Base-by-base conservation (phyloP, 2,888 invertebrate species). In the Thereva unica region DNA sequence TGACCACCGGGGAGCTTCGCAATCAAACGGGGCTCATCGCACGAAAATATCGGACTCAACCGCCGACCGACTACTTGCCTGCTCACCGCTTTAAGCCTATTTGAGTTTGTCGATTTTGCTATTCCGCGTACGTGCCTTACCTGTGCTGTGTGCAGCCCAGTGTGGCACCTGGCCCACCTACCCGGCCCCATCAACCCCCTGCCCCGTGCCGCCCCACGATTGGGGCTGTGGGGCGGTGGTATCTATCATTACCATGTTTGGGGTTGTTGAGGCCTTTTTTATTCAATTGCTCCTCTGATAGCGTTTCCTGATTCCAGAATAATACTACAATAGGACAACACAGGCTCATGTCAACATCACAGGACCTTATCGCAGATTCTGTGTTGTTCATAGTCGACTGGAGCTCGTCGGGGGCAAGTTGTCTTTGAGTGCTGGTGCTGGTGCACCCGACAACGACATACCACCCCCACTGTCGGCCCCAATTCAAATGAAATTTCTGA, bases 181-280 rank as follows among this genome's bases (percentile, higher is more conserved):
- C n/a, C n/a, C n/a, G n/a, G n/a, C n/a, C n/a, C n/a, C n/a, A n/a
- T n/a, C n/a, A n/a, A n/a, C 37, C 37, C 35, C 47, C 12, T 47
- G 37, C 44, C n/a, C n/a, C 4, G 10, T 35, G 10, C 10, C 57
- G 7, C 35, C 42, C 35, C 42, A 6, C 35, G 34, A 23, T 41
- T 55, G 23, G 5, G 55, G n/a, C n/a, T 8, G 47, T 47, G 23
- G 7, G 59, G 44, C 6, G 38, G 12, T 49, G 49, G 34, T 50
- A 50, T 61, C 61, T 61, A 61, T 61, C 61, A 61, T 61, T 61
- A 41, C 61, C 40, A 23, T 40, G 50, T 61, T 61, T 50, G 23
- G 35, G 38, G 50, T 8, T 50, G 41, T 61, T 61, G 50, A 61
- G 49, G 50, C 40, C 9, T 34, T 61, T 40, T 50, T 50, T 61